Base-by-base conservation (phyloP, 2,113 vertebrate genomes). In the Gallinago paraguaiae region DNA sequence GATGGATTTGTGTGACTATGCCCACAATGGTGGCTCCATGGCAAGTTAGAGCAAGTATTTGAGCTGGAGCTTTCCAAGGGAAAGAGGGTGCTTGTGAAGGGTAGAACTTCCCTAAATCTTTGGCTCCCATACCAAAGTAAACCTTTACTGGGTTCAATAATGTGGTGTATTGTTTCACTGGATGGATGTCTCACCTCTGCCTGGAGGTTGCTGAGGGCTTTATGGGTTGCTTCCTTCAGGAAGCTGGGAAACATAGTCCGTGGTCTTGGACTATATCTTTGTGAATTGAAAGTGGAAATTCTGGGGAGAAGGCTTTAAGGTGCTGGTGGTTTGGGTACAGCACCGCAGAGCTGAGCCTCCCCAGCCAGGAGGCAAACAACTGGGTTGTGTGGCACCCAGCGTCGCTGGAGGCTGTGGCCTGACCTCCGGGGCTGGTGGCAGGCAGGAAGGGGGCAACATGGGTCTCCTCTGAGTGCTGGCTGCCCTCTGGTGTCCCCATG, bases 371-470 rank as follows among this genome's bases (percentile, higher is more conserved):
- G 15, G 24, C n/a, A 25, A 35, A 37, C 59, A 25, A 7, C n/a
- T 35, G n/a, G 59, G 59, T 37, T 61, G 23, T 37, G 59, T 17
- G n/a, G 14, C n/a, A 11, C 30, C 54, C 24, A 8, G 71, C 30
- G 63, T 9, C 0, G 2, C 12, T 9, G 14, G n/a, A 15, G 28
- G 25, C 56, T 14, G 50, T 27, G 70, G 50, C 17, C 13, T 4
- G 57, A 45, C 20, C 24, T 25, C 9, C 7, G 11, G 60, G 43
- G 17, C 53, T 68, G 46, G 61, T 48, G 67, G 54, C 43, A 2
- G 0, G 25, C 8, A 2, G 16, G 31, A 14, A 17, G 2, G 24
- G 28, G 24, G 19, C 46, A 61, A 2, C 0, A 6, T 1, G 19
- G 24, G 37, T 25, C 20, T 46, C 28, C 35, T 45, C 67, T 60